Base-by-base conservation (phyloP, 2,888 invertebrate genomes). In the Cryptocephalus primarius region DNA sequence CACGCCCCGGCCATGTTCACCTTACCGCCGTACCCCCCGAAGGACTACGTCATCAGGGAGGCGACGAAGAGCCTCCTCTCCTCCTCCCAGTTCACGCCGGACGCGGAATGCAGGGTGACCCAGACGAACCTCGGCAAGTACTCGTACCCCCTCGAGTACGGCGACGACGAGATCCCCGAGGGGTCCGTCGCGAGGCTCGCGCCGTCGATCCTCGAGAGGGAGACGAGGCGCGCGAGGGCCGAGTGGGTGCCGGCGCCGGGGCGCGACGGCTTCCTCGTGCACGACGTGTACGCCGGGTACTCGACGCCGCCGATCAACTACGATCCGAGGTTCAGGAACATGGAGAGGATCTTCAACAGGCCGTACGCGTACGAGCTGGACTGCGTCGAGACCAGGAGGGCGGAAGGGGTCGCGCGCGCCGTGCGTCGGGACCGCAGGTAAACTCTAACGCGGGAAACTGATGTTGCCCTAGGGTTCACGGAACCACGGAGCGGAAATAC, bases 211-310 rank as follows among this genome's bases (percentile, higher is more conserved):
- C 50, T 76, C 42, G 69, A 77, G 1, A 63, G 65, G 8, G 74
- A 76, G 76, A 70, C 74, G 8, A 53, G 63, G 9, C 68, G 63
- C 32, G 74, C 72, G 34, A 75, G 72, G 54, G 76, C 75, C 0
- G 72, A 69, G 50, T 78, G 77, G 77, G 74, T 79, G 1, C 73
- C 73, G 56, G 73, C 72, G 55, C 78, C 78, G 3, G 77, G 76
- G 0, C 60, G 66, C 22, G 74, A 78, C 54, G 77, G 75, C 8
- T 75, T 74, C 47, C 70, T 70, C 1, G 59, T 78, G 2, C 72
- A 76, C 47, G 75, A 76, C 31, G 69, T 76, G 1, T 72, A 65
- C 55, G 65, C 69, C 48, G 69, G 66, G 36, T 75, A 71, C 52
- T 71, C 67, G 4, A 53, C 58, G 8, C 53, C 53, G 4, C 39